Evolutionary conservation across 2,888 invertebrate species (phyloP), one percentile per base, ranked within the genome.

Genomic region (Drosophila mercatorum): DNA sequence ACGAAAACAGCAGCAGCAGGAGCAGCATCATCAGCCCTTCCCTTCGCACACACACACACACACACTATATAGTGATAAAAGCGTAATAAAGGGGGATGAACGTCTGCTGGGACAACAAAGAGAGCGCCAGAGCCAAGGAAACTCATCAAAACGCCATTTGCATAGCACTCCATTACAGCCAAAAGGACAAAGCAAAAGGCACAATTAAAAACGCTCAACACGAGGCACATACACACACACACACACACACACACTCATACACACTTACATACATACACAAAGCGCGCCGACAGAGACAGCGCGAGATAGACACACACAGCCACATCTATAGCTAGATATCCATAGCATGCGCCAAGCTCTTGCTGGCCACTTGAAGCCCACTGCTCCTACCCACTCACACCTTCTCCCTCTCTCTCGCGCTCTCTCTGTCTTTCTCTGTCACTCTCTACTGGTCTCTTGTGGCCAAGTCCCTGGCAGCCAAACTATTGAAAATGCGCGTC

Each of bases 131-230:
- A 80, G 84, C 78, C 75, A 87, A 83, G 81, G 89, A 81, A 83
- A 91, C 82, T 84, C 73, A 86, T 82, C 73, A 90, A 88, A 89
- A 89, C 89, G 82, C 85, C 90, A 91, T 91, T 91, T 90, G 86
- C 91, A 91, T 89, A 82, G 87, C 90, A 88, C 82, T 88, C 86
- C 81, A 90, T 91, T 89, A 88, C 80, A 77, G 75, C 83, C 68
- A 91, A 91, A 89, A 83, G 90, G 85, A 90, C 85, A 91, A 86
- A 91, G 86, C 59, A 81, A 79, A 89, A 75, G 89, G 90, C 80
- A 82, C 83, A 90, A 90, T 87, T 90, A 80, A 88, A 90, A 90
- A 81, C 79, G 80, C 74, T 86, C 77, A 80, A 64, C 68, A 72
- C 72, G 60, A 58, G 44, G 44, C 22, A 34, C 40, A 41, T 26